phyloP scores from a whole-genome alignment of 2,113 vertebrate genomes.

The Anguilla japonica region DNA sequence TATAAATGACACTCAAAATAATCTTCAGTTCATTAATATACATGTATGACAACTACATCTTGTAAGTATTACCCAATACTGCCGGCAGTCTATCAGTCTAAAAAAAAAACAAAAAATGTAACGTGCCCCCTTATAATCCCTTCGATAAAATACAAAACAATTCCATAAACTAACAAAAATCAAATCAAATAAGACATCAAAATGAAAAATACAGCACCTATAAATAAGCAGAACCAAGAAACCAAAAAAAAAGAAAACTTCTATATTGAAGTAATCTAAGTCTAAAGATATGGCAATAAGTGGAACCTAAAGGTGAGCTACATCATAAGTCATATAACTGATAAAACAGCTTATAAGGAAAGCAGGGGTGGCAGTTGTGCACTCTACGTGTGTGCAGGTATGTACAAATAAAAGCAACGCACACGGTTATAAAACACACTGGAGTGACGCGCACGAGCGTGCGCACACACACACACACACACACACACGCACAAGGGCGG shows the following conservation, averaged over 20 bases:
- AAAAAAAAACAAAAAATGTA: conserved; percentile 71
- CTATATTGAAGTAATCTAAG: conserved; percentile 86
- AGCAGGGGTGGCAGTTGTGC: conserved; percentile 84
- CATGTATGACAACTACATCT: conserved; percentile 86
- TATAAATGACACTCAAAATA: conserved; percentile 82
- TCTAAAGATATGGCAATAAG: conserved; percentile 87
- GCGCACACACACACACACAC: conserved; percentile 74
- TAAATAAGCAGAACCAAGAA: conserved; percentile 87
- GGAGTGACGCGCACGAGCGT: conserved; percentile 52
- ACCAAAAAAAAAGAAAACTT: conserved; percentile 61
- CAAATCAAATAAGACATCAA: conserved; percentile 67
- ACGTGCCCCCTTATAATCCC: conserved; percentile 85
- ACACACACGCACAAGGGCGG: conserved; percentile 75
- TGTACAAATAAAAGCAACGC: conserved; percentile 79
- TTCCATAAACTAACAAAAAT: conserved; percentile 47
- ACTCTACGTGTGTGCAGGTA: conserved; percentile 83
- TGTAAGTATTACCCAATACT: conserved; percentile 91
- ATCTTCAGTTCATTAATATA: conserved; percentile 85
- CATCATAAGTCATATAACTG: conserved; percentile 76
- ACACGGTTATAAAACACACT: conserved; percentile 78
- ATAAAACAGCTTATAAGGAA: conserved; percentile 87
- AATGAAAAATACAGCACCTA: conserved; percentile 90
- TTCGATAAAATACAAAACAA: conserved; percentile 81
- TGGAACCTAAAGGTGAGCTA: conserved; percentile 66
- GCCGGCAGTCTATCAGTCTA: conserved; percentile 94